phyloP scores from a whole-genome alignment of 2,797 vertebrate genomes.

The Rhynchonycteris naso region DNA sequence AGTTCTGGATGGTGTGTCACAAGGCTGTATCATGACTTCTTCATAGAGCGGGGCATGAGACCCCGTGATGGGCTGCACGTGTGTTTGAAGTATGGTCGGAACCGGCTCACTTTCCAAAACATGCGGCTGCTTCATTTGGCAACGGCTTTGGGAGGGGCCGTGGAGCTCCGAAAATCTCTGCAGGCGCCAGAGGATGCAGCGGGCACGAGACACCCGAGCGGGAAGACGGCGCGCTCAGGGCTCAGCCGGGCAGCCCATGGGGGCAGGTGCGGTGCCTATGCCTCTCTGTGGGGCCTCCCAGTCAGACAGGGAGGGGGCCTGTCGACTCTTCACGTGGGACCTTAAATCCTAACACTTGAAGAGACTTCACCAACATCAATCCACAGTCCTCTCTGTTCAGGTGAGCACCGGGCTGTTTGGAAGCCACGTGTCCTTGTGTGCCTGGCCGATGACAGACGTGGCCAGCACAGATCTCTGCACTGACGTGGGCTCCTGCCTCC shows the following conservation, averaged over 20 bases:
- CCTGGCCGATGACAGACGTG: rapidly evolving
- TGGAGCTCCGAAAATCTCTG: background rate
- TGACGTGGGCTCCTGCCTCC: background rate
- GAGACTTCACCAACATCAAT: background rate
- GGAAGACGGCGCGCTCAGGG: rapidly evolving
- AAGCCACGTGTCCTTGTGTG: rapidly evolving
- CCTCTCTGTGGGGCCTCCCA: rapidly evolving
- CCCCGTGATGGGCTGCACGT: conserved; percentile 42
- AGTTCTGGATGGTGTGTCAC: conserved; percentile 75
- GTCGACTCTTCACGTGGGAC: rapidly evolving
- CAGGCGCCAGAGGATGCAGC: rapidly evolving
- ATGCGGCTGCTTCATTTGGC: conserved; percentile 44
- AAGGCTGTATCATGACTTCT: conserved; percentile 65
- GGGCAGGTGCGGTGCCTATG: rapidly evolving
- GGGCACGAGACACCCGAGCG: rapidly evolving
- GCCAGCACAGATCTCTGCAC: background rate
- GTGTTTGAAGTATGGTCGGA: conserved; percentile 64
- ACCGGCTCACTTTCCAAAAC: conserved; percentile 55
- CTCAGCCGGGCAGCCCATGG: rapidly evolving
- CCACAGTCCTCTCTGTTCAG: background rate
- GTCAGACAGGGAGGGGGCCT: too few relatives aligned
- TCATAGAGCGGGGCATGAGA: conserved; percentile 53
- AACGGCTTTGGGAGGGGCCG: background rate
- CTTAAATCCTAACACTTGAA: background rate
- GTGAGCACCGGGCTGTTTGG: background rate